phyloP scores from a whole-genome alignment of 2,113 vertebrate genomes.

The Climacteris rufus region DNA sequence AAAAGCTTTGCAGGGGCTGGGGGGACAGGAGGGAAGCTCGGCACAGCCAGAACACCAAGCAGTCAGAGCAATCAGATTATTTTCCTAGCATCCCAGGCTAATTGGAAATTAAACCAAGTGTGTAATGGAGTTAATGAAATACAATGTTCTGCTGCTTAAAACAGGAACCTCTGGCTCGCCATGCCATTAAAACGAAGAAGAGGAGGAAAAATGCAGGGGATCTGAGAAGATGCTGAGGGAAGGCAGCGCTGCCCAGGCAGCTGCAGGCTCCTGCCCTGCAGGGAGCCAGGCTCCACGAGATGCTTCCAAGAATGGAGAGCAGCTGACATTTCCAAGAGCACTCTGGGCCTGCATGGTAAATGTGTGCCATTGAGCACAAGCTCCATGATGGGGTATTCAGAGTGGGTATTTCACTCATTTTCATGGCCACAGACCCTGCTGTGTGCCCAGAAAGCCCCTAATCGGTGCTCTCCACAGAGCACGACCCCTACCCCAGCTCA shows the following conservation, averaged over 20 bases:
- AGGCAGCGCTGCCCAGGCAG: neutral
- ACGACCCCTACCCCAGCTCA: rapidly evolving
- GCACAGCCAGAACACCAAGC: neutral
- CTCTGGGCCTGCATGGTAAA: neutral
- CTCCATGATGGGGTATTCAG: neutral
- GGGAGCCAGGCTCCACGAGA: neutral
- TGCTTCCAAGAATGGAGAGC: neutral
- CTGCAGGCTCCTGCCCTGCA: neutral
- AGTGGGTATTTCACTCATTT: neutral
- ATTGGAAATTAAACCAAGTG: constrained; percentile 70
- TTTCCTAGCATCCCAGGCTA: constrained; percentile 43
- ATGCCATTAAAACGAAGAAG: neutral
- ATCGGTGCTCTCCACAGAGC: neutral
- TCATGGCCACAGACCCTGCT: neutral
- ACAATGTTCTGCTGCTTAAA: constrained; percentile 36
- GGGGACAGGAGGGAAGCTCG: neutral
- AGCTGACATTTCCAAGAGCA: neutral
- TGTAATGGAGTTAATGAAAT: constrained; percentile 63
- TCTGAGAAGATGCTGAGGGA: neutral
- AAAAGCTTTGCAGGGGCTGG: neutral
- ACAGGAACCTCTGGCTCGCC: constrained; percentile 35
- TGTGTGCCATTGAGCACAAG: neutral
- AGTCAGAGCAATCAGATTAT: constrained; percentile 41
- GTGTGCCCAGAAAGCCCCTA: neutral
- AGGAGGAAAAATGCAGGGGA: neutral